Evolutionary conservation across 2,797 vertebrate genomes (phyloP), one percentile per base, ranked within the genome.

Genomic region (Chelmon rostratus): DNA sequence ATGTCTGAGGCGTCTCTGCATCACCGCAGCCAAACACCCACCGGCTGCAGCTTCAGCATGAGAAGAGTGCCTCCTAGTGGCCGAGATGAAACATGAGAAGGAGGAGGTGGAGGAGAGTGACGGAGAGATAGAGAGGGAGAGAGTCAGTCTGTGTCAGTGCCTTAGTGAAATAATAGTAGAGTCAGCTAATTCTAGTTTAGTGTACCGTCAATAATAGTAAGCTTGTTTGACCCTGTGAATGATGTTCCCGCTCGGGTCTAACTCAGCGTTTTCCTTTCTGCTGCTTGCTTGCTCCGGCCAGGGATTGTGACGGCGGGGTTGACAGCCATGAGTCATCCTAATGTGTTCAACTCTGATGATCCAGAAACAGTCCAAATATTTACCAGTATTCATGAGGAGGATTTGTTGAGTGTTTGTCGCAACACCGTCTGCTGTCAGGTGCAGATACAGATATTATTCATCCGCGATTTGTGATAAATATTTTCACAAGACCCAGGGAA

Each of bases 1-100:
- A 78, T 89, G 86, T 92, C 83, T 90, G 83, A 84, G 80, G 68
- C 61, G 37, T 79, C 86, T 76, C 82, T 79, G 83, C 90, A 86
- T 86, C 81, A 72, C 81, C 58, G 38, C 78, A 68, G 86, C 68
- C 46, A 23, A 74, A 80, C 84, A 42, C 68, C 84, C 74, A 80
- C 57, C 25, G 3, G 74, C 70, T 40, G 87, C 79, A 35, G 82
- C 54, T 93, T 85, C 61, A 88, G 91, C 86, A 95, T 89, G 95
- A 92, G 93, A 95, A 96, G 93, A 96, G 93, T 93, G 95, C 95
- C 95, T 93, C 94, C 95, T 94, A 90, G 92, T 95, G 95, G 94
- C 56, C 1, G 44, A 56, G 57, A 15, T 6, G 0, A 47, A 59
- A 53, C 56, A 82, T 73, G 68, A 82, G 61, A 8, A 33, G 66